Conservation (phyloP, 2,888 invertebrate species). For the Mimas tiliae region DNA sequence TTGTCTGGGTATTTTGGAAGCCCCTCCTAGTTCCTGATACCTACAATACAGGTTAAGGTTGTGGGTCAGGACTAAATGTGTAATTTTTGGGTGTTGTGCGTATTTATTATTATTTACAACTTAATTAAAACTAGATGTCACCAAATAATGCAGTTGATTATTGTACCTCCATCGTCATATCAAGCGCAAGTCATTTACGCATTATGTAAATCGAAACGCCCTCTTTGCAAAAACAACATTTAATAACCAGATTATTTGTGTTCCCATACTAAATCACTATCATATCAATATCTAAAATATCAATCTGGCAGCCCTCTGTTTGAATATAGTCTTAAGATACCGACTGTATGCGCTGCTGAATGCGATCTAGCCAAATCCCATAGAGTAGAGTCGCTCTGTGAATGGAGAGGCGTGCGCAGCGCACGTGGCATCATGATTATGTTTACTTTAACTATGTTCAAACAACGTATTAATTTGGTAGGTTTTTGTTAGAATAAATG, state of each 20-base stretch:
- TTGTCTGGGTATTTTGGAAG: too few species aligned
- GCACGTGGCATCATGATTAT: constrained; percentile 79
- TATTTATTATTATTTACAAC: too few species aligned
- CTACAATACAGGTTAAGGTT: too few species aligned
- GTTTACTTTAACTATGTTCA: constrained; percentile 81
- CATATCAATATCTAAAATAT: constrained; percentile 81
- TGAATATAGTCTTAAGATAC: constrained; percentile 80
- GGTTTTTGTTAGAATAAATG: constrained; percentile 72
- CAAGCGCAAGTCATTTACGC: background rate
- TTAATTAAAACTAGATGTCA: too few species aligned
- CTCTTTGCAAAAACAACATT: constrained; percentile 29
- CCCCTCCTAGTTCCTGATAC: too few species aligned
- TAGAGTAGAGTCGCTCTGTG: constrained; percentile 55
- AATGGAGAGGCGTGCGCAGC: constrained; percentile 67
- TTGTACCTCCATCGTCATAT: too few species aligned
- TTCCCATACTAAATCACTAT: constrained; percentile 80
- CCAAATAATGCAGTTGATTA: too few species aligned
- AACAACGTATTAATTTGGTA: constrained; percentile 83
- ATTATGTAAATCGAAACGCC: constrained; percentile 15
- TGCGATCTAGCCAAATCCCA: constrained; percentile 79
- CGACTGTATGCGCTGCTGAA: constrained; percentile 65
- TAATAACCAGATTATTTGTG: constrained; percentile 63
- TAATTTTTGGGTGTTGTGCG: too few species aligned
- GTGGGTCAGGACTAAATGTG: too few species aligned
- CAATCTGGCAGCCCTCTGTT: constrained; percentile 78